Conservation (phyloP, 2,888 invertebrate genomes). For the Drosophila phalerata region DNA sequence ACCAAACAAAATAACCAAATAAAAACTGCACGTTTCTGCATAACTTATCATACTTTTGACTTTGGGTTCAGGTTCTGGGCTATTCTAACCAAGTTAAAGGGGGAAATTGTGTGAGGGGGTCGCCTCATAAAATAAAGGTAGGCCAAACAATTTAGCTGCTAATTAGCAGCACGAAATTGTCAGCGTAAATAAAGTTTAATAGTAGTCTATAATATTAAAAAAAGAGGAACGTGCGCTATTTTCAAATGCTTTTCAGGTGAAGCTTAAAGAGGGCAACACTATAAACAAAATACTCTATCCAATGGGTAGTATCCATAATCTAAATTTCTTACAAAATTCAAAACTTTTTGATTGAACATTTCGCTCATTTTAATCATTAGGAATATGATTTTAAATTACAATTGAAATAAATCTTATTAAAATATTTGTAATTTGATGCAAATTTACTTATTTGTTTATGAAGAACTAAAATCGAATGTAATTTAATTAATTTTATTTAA, state of each 20-base stretch:
- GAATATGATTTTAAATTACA: too few species aligned
- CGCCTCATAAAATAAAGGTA: conserved; percentile 39
- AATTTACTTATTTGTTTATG: neutral
- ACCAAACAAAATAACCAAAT: conserved; percentile 51
- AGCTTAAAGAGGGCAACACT: neutral
- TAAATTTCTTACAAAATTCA: neutral
- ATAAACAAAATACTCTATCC: neutral
- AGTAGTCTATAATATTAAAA: conserved; percentile 11
- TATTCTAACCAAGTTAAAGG: conserved; percentile 7
- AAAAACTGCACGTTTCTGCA: conserved; percentile 67
- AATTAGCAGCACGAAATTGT: conserved; percentile 61
- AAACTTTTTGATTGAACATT: neutral
- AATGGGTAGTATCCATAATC: neutral
- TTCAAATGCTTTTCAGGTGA: neutral
- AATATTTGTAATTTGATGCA: neutral
- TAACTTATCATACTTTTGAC: conserved; percentile 55
- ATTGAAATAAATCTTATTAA: too few species aligned
- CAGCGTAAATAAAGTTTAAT: conserved; percentile 33
- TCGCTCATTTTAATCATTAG: neutral
- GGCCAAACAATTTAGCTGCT: conserved; percentile 41
- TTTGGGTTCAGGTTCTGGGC: conserved; percentile 16
- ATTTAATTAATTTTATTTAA: neutral
- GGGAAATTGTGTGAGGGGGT: conserved; percentile 1
- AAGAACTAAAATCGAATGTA: neutral
- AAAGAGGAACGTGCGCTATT: conserved; percentile 23